These are phyloP conservation scores for Pherbina coryleti DNA, from an alignment of 2,888 invertebrate genomes.

Conservation along the genomic window DNA sequence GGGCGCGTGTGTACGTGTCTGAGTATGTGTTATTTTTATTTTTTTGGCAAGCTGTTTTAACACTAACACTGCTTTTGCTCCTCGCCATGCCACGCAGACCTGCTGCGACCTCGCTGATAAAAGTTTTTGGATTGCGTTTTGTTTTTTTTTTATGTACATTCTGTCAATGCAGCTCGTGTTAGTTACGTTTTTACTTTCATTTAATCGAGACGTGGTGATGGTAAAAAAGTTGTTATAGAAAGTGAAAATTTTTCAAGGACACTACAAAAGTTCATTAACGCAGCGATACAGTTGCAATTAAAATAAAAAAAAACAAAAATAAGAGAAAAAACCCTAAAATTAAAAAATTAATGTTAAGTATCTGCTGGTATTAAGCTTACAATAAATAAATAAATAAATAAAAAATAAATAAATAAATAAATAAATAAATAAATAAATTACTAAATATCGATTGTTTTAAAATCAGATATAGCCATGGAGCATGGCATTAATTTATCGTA, in stretches of 20 bases:
- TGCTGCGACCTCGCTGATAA: slow-evolving; percentile 6
- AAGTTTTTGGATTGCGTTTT: background rate
- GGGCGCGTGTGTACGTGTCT: background rate
- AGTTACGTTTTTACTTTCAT: slow-evolving; percentile 35
- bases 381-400: too few relatives aligned
- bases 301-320: too few relatives aligned
- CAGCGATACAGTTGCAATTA: background rate
- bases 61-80: background rate
- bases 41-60: background rate
- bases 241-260: slow-evolving; percentile 33
- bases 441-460: too few relatives aligned
- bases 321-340: too few relatives aligned
- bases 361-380: too few relatives aligned
- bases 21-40: background rate
- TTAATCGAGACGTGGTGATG: slow-evolving; percentile 12
- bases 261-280: slow-evolving; percentile 19
- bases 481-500: too few relatives aligned
- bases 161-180: background rate
- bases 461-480: too few relatives aligned
- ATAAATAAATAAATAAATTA: too few relatives aligned
- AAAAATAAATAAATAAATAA: too few relatives aligned
- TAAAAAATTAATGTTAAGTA: too few relatives aligned
- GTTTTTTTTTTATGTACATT: background rate
- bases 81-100: background rate
- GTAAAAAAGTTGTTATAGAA: background rate